These are phyloP conservation scores for Philaethria dido DNA, from an alignment of 2,888 invertebrate genomes.

Conservation along the genomic window DNA sequence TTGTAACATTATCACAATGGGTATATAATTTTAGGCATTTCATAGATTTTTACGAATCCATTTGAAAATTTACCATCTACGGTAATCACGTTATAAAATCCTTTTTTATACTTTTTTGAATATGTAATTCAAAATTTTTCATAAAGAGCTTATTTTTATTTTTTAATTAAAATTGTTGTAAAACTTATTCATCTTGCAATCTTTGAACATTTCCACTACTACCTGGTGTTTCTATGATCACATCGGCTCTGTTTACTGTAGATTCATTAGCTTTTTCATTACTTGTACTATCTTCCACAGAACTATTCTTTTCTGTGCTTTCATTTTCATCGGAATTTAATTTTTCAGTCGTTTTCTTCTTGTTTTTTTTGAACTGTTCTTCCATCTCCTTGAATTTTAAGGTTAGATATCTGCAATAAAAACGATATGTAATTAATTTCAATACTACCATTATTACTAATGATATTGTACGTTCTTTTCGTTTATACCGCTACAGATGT, in stretches of 20 bases:
- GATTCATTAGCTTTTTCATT: conserved; percentile 47
- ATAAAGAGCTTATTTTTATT: neutral
- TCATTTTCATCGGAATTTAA: conserved; percentile 45
- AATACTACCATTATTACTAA: no score
- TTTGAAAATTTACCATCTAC: neutral
- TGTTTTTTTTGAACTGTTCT: conserved; percentile 89
- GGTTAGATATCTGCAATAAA: conserved; percentile 87
- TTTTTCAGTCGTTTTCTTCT: conserved; percentile 66
- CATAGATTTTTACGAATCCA: neutral
- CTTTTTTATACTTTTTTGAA: neutral
- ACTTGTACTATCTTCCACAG: conserved; percentile 44
- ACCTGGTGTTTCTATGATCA: conserved; percentile 68
- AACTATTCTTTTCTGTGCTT: conserved; percentile 44
- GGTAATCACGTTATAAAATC: neutral
- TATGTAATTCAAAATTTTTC: neutral
- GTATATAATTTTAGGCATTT: conserved; percentile 37
- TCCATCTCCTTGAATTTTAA: conserved; percentile 94
- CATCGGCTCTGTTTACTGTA: conserved; percentile 64
- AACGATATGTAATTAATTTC: neutral
- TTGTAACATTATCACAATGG: conserved; percentile 61
- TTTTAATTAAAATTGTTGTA: neutral
- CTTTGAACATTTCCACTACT: conserved; percentile 74
- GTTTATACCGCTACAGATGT: no score
- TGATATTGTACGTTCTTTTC: no score
- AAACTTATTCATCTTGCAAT: conserved; percentile 55